These are phyloP conservation scores for Cantharis flavilabris DNA, from an alignment of 2,888 invertebrate species.

Conservation along the genomic window DNA sequence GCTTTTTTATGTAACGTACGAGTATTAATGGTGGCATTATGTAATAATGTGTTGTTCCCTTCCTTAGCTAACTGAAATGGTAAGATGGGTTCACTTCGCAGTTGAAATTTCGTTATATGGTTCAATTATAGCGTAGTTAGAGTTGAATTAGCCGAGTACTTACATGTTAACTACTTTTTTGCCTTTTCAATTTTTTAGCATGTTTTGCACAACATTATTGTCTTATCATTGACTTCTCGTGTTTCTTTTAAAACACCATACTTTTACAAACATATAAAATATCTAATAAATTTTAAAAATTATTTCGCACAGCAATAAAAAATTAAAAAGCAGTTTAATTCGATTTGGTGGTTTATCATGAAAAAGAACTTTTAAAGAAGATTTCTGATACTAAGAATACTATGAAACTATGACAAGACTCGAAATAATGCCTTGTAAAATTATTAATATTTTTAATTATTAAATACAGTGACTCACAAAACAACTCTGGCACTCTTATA, in stretches of 20 bases:
- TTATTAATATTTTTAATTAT: neutral
- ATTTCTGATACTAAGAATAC: neutral
- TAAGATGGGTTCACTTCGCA: slow-evolving; percentile 41
- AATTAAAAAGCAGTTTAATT: too few species aligned
- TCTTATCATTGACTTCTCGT: neutral
- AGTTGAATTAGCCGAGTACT: neutral
- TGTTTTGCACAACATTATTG: neutral
- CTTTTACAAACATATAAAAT: too few species aligned
- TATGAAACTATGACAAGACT: neutral
- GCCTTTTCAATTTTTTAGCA: neutral
- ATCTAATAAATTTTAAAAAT: too few species aligned
- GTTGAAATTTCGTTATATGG: slow-evolving; percentile 3
- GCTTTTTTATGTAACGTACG: neutral
- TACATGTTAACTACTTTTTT: neutral
- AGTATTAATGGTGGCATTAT: neutral
- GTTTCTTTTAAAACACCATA: neutral
- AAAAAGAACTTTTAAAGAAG: too few species aligned
- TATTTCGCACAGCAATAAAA: too few species aligned
- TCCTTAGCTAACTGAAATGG: slow-evolving; percentile 54
- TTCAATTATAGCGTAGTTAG: neutral
- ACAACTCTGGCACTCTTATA: too few species aligned
- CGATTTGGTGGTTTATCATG: too few species aligned
- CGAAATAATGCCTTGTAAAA: neutral
- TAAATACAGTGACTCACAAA: neutral
- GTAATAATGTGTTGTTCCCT: slow-evolving; percentile 35